Evolutionary conservation across 1,140 invertebrate species (phyloP).

Genomic region (Hermetia illucens): DNA sequence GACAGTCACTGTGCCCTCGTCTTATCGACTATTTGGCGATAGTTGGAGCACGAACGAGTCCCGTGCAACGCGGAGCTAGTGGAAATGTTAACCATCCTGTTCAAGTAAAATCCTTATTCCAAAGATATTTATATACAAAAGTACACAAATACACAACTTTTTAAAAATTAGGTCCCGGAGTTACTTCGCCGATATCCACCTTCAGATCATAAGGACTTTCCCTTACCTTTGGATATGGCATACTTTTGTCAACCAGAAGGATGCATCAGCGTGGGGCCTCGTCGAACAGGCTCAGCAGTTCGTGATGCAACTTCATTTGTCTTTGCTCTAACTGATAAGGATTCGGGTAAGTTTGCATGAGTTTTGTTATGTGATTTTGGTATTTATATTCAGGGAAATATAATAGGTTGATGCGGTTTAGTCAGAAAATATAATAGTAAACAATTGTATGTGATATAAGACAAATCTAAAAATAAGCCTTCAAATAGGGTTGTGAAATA

Average conservation of each 20-base stretch:
- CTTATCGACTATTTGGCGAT: conserved; percentile 93
- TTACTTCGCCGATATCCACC: conserved; percentile 90
- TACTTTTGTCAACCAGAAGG: conserved; percentile 99
- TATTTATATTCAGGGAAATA: conserved; percentile 8
- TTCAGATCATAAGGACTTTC: conserved; percentile 96
- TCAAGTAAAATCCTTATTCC: conserved; percentile 41
- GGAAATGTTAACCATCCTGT: conserved; percentile 51
- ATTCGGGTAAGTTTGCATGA: conserved; percentile 54
- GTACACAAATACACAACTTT: background rate
- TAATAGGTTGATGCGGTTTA: background rate
- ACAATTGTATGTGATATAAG: background rate
- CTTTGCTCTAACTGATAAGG: conserved; percentile 97
- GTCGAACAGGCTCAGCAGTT: conserved; percentile 52
- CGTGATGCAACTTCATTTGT: conserved; percentile 93
- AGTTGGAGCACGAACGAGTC: conserved; percentile 69
- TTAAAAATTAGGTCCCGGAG: conserved; percentile 54
- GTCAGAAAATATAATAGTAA: background rate
- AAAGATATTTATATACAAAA: conserved; percentile 1
- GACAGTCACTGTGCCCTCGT: conserved; percentile 67
- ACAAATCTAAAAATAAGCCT: no score
- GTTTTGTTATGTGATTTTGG: conserved; percentile 14
- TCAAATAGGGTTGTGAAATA: no score
- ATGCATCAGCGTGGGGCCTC: conserved; percentile 79
- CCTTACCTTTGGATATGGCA: conserved; percentile 92
- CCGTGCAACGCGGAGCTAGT: conserved; percentile 37